These are phyloP conservation scores for Hydropsyche betteni DNA, from an alignment of 2,888 invertebrate genomes.

Conservation along the genomic window DNA sequence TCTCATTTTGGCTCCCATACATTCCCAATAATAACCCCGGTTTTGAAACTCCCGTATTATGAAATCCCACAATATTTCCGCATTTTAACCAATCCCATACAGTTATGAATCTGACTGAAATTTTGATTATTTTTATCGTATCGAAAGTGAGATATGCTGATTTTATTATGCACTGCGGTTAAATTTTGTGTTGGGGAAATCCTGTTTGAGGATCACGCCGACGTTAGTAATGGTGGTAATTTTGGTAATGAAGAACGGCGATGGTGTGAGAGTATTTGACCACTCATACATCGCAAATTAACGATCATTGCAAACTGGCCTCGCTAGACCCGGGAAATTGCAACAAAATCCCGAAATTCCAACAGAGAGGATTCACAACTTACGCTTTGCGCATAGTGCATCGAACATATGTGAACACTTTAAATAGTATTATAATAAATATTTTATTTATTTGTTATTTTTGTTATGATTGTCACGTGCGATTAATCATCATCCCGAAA, in stretches of 20 bases:
- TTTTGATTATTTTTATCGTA: too few relatives aligned
- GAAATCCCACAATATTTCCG: conserved; percentile 9
- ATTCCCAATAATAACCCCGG: background rate
- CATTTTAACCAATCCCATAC: background rate
- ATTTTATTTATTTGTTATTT: too few relatives aligned
- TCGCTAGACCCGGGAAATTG: background rate
- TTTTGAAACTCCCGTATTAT: background rate
- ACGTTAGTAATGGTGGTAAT: conserved; percentile 15
- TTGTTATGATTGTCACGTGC: too few relatives aligned
- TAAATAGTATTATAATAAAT: too few relatives aligned
- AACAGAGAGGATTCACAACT: too few relatives aligned
- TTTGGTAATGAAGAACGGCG: conserved; percentile 30
- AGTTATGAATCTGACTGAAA: background rate
- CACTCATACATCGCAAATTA: conserved; percentile 40
- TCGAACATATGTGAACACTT: too few relatives aligned
- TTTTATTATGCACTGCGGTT: conserved; percentile 32
- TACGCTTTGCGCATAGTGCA: too few relatives aligned
- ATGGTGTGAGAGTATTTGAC: conserved; percentile 23
- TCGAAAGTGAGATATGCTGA: background rate
- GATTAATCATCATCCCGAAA: too few relatives aligned
- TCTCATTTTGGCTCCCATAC: background rate
- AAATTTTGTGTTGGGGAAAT: conserved; percentile 16
- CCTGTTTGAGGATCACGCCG: conserved; percentile 30
- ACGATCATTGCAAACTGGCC: conserved; percentile 27
- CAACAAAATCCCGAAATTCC: conserved; percentile 30